These are phyloP conservation scores for Ochlodes sylvanus DNA, from an alignment of 2,888 invertebrate species.

Conservation along the genomic window DNA sequence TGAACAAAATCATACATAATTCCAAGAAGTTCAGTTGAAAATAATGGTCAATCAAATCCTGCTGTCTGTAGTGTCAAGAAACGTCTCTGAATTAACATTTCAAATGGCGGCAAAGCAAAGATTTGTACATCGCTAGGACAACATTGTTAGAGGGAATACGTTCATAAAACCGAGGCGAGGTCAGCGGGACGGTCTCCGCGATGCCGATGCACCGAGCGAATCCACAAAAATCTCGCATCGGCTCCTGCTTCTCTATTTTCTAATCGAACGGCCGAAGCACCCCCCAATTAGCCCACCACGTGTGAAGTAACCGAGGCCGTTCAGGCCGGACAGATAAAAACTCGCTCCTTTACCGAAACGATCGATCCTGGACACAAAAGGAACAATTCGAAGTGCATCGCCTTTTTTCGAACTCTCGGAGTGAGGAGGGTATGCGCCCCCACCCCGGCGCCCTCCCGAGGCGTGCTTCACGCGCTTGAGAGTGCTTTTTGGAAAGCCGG, in stretches of 20 bases:
- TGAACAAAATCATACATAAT: no score
- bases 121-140: not conserved
- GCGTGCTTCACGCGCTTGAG: slow-evolving; percentile 70
- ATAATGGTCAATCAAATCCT: no score
- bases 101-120: not conserved
- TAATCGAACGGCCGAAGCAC: slow-evolving; percentile 59
- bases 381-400: slow-evolving; percentile 83
- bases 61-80: not conserved
- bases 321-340: slow-evolving; percentile 74
- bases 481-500: slow-evolving; percentile 75
- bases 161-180: slow-evolving; percentile 27
- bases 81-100: not conserved
- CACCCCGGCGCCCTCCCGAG: slow-evolving; percentile 55
- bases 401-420: slow-evolving; percentile 78
- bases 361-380: slow-evolving; percentile 84
- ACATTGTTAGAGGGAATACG: slow-evolving; percentile 24
- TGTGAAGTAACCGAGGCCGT: slow-evolving; percentile 70
- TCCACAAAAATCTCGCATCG: slow-evolving; percentile 42
- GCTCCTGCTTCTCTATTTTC: slow-evolving; percentile 51
- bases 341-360: slow-evolving; percentile 80
- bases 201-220: slow-evolving; percentile 25
- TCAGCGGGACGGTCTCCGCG: slow-evolving; percentile 19
- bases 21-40: no score
- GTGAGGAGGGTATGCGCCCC: slow-evolving; percentile 48
- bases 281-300: slow-evolving; percentile 75